phyloP scores from a whole-genome alignment of 2,797 vertebrate genomes.

The Peromyscus aztecus region DNA sequence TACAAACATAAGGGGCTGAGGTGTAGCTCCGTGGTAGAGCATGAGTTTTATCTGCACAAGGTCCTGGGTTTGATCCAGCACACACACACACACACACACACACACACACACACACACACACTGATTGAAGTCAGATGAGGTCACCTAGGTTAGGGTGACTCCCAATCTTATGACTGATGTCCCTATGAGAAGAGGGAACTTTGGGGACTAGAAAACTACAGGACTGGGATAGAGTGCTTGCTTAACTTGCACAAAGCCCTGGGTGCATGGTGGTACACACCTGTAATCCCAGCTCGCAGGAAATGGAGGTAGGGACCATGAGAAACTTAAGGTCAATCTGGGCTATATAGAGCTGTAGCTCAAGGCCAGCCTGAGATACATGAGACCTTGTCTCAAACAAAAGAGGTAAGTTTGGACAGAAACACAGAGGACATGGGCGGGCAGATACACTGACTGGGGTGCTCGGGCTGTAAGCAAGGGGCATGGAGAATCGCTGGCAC shows the following conservation, averaged over 20 bases:
- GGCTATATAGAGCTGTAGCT: not conserved
- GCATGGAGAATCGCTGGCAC: not conserved
- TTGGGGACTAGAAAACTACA: not conserved
- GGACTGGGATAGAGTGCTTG: not conserved
- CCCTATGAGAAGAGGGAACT: not conserved
- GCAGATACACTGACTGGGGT: not conserved
- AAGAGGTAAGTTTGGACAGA: not conserved
- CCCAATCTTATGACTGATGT: not conserved
- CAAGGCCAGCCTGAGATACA: not conserved
- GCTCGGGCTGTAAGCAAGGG: not conserved
- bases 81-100: not conserved
- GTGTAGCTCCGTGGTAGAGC: not conserved
- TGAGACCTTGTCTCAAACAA: not conserved
- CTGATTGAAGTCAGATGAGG: not conserved
- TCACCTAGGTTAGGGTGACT: not conserved
- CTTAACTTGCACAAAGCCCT: not conserved
- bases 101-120: not conserved
- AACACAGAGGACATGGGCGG: not conserved
- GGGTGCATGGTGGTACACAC: not conserved
- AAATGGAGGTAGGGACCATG: not conserved
- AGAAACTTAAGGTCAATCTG: not conserved
- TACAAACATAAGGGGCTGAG: not conserved
- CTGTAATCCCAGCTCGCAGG: not conserved
- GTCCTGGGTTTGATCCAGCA: not conserved
- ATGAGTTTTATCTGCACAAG: not conserved